Percentiles rank a stretch among this genome's conserved stretches.
phyloP scores from a whole-genome alignment of 1,140 invertebrate species.

The Hylaeus anthracinus region DNA sequence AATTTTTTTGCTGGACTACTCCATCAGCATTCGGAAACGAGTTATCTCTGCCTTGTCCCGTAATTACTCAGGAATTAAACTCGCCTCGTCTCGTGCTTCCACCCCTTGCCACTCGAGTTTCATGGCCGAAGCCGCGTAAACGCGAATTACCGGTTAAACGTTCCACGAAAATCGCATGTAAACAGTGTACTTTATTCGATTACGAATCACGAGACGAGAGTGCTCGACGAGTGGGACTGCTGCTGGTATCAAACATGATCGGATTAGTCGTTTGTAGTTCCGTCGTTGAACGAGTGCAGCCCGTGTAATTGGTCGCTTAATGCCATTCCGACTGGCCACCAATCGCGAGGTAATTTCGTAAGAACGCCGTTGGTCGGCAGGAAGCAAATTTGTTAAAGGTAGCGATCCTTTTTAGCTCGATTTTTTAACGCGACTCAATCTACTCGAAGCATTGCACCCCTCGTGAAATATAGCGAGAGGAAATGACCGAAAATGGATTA shows the following conservation, averaged over 20 bases:
- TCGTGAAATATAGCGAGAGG: no score
- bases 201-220: slow-evolving; percentile 30
- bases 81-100: neutral
- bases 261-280: slow-evolving; percentile 46
- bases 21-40: neutral
- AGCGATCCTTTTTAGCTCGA: no score
- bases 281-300: slow-evolving; percentile 15
- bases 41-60: neutral
- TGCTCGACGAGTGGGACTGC: neutral
- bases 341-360: neutral
- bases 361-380: no score
- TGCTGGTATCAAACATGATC: slow-evolving; percentile 26
- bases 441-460: no score
- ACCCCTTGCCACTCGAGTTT: slow-evolving; percentile 2
- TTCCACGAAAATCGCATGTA: slow-evolving; percentile 54
- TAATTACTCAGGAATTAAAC: slow-evolving; percentile 51
- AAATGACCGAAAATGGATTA: neutral
- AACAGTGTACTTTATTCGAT: slow-evolving; percentile 59
- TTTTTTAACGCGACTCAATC: no score
- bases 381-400: neutral
- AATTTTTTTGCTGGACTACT: no score
- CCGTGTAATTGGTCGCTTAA: slow-evolving; percentile 45
- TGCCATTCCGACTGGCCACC: slow-evolving; percentile 15
- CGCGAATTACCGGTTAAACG: slow-evolving; percentile 56
- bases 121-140: slow-evolving; percentile 51